These are phyloP conservation scores for Melanotaenia parkinsoni DNA, from an alignment of 2,797 vertebrate species.

Conservation along the genomic window DNA sequence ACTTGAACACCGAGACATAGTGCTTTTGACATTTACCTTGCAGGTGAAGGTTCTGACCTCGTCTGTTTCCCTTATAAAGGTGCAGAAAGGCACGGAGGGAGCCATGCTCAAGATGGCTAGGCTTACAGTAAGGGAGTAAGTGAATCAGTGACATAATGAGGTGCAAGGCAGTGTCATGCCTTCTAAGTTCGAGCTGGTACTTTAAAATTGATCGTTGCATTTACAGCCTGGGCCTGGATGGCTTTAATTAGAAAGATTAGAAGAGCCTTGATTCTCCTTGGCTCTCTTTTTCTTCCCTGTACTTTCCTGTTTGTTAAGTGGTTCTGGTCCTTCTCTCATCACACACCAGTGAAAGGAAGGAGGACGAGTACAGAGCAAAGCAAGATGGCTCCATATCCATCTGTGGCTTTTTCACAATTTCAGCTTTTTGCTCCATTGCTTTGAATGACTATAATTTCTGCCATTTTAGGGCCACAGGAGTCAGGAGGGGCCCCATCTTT, in stretches of 20 bases:
- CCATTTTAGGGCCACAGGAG: slow-evolving; percentile 40
- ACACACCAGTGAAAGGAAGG: slow-evolving; percentile 1
- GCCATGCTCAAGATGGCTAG: slow-evolving; percentile 14
- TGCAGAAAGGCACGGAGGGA: slow-evolving; percentile 15
- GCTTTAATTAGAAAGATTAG: slow-evolving; percentile 45
- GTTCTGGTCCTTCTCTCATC: background rate
- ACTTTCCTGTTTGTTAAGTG: background rate
- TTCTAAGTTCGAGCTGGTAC: slow-evolving; percentile 53
- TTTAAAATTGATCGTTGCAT: slow-evolving; percentile 66
- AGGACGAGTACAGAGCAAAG: slow-evolving; percentile 9
- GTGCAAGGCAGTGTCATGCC: slow-evolving; percentile 51
- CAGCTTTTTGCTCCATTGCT: slow-evolving; percentile 40
- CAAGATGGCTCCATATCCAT: slow-evolving; percentile 21
- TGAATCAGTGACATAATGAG: slow-evolving; percentile 64
- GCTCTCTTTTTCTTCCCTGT: slow-evolving; percentile 3
- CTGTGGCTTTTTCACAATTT: slow-evolving; percentile 63
- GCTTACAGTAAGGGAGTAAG: slow-evolving; percentile 35
- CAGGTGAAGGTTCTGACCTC: slow-evolving; percentile 38
- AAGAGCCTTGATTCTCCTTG: slow-evolving; percentile 28
- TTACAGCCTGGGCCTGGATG: slow-evolving; percentile 35
- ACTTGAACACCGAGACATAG: slow-evolving; percentile 18
- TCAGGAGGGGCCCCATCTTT: slow-evolving; percentile 39
- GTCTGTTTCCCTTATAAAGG: slow-evolving; percentile 28
- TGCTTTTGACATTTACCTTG: background rate
- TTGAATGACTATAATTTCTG: slow-evolving; percentile 60